Conservation (phyloP, 2,888 invertebrate species). For the Anthophora plumipes region DNA sequence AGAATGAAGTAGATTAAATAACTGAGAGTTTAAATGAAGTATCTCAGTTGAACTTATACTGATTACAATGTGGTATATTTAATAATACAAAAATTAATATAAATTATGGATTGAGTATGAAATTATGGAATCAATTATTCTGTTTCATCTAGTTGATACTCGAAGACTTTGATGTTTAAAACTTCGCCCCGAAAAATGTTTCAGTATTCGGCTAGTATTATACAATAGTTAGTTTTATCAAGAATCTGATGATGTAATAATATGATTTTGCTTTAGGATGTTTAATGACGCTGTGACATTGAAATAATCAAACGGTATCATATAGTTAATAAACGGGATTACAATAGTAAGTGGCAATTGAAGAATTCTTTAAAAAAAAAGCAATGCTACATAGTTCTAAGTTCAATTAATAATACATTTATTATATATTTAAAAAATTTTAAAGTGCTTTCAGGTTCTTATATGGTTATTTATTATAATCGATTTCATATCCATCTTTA, state of each 20-base stretch:
- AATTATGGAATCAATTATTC: not conserved
- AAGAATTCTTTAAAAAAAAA: too few relatives aligned
- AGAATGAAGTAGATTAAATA: too few relatives aligned
- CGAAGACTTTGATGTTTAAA: not conserved
- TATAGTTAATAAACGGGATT: conserved; percentile 10
- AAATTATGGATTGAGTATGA: not conserved
- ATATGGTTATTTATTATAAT: too few relatives aligned
- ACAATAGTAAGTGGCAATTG: too few relatives aligned
- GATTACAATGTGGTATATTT: too few relatives aligned
- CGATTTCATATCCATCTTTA: too few relatives aligned
- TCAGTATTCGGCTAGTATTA: not conserved
- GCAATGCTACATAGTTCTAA: too few relatives aligned
- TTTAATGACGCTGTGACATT: conserved; percentile 13
- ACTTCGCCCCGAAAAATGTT: not conserved
- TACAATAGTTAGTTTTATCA: not conserved
- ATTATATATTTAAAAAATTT: too few relatives aligned
- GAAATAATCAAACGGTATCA: not conserved
- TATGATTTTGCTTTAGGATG: not conserved
- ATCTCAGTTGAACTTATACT: too few relatives aligned
- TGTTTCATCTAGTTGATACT: not conserved
- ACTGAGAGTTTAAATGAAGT: not conserved
- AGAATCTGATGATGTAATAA: not conserved
- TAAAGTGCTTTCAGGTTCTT: too few relatives aligned
- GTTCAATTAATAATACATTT: too few relatives aligned
- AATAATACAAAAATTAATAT: too few relatives aligned